Conservation (phyloP, 2,113 vertebrate species). For the Vicugna pacos region DNA sequence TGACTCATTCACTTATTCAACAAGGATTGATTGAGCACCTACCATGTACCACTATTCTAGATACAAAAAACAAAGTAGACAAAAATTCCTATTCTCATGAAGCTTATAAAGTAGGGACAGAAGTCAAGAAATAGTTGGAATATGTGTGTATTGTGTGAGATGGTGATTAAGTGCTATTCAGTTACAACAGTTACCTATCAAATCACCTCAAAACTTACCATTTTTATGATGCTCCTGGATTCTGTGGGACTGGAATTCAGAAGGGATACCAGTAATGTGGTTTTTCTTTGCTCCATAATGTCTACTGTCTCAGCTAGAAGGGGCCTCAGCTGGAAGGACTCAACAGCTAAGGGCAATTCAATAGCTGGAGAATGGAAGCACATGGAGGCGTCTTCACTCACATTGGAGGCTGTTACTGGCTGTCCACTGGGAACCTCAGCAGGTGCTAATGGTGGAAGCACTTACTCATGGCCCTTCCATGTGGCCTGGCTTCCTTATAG, state of each 20-base stretch:
- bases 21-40: no score
- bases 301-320: background rate
- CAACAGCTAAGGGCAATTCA: background rate
- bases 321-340: background rate
- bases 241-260: background rate
- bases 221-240: background rate
- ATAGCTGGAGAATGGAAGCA: background rate
- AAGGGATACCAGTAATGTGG: background rate
- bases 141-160: background rate
- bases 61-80: no score
- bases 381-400: background rate
- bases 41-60: no score
- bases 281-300: background rate
- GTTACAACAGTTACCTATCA: background rate
- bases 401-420: background rate
- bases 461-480: background rate
- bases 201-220: background rate
- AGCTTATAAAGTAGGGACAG: background rate
- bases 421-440: background rate
- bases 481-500: background rate
- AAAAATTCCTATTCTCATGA: no score
- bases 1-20: background rate
- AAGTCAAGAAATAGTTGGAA: background rate
- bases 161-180: background rate
- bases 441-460: background rate